phyloP scores from a whole-genome alignment of 2,113 vertebrate species.

The Xiphophorus maculatus region DNA sequence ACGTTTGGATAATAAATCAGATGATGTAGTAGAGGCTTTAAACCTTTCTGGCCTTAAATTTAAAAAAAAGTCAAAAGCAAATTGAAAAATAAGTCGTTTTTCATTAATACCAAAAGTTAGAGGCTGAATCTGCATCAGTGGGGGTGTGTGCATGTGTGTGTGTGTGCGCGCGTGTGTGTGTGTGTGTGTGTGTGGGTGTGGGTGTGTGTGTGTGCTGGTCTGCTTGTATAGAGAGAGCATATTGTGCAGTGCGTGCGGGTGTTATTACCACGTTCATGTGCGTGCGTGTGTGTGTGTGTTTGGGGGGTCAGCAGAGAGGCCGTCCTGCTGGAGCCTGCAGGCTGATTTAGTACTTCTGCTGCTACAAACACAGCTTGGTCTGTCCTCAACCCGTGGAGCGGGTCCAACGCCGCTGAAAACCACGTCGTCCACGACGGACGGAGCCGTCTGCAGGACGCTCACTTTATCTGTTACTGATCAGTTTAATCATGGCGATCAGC shows the following conservation, averaged over 20 bases:
- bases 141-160: neutral
- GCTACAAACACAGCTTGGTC: neutral
- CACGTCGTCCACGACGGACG: neutral
- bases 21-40: neutral
- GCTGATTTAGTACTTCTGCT: neutral
- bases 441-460: neutral
- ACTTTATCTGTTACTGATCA: no score
- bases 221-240: neutral
- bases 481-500: no score
- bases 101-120: neutral
- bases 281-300: neutral
- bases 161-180: neutral
- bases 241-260: neutral
- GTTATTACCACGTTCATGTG: neutral
- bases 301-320: neutral
- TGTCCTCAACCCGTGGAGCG: neutral
- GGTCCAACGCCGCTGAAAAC: neutral
- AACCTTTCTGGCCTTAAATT: neutral
- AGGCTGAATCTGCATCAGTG: neutral
- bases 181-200: neutral
- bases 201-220: neutral
- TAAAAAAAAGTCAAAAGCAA: neutral
- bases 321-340: slow-evolving; percentile 1
- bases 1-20: neutral
- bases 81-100: neutral